Base-by-base conservation (phyloP, 30 jellyfish, hydroid and myxozoan species). In the Aurelia sp. region DNA sequence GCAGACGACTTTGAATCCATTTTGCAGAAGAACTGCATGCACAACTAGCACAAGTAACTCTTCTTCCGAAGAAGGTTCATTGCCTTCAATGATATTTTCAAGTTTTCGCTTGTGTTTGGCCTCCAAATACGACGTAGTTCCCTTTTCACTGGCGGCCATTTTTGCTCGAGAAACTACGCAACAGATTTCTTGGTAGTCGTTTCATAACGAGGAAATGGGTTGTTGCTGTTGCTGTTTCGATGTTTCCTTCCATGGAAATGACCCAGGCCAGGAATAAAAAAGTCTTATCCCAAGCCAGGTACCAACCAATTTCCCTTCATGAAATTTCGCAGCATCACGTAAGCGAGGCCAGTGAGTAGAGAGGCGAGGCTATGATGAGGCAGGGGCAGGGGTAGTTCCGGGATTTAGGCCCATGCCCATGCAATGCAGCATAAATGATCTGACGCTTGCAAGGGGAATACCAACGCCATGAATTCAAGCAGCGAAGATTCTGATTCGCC, bases 21-120 rank as follows among this genome's bases (percentile, higher is more conserved):
- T 71, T 84, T 73, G 70, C 22, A 71, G 58, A 18, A 84, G 76
- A 1, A 84, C 93, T 11, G 75, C 81, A 62, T 84, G 93, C 3
- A 66, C 37, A 5, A 57, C 78, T 12, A 84, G 63, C 13, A 62
- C 59, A n/a, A 84, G 17, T 37, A 84, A 52, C 7, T 84, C 87
- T 62, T 84, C 87, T 12, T 84, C 93, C 9, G 82, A 40, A 37
- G 73, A 23, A 63, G 93, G 93, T 33, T 18, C 27, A 16, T 62
- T 60, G 44, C 74, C 51, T 0, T 62, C 57, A 9, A 84, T 73
- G 53, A 84, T 63, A 62, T 64, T 11, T 3, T 31, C 30, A 30
- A 84, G 84, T 13, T 11, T 23, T 17, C 18, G 58, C 55, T 47
- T 62, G 40, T 22, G 35, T 23, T 72, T 79, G 4, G 21, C 35